Evolutionary conservation across 1,140 invertebrate genomes (phyloP), one percentile per base, ranked within the genome.

Genomic region (Galleria mellonella): DNA sequence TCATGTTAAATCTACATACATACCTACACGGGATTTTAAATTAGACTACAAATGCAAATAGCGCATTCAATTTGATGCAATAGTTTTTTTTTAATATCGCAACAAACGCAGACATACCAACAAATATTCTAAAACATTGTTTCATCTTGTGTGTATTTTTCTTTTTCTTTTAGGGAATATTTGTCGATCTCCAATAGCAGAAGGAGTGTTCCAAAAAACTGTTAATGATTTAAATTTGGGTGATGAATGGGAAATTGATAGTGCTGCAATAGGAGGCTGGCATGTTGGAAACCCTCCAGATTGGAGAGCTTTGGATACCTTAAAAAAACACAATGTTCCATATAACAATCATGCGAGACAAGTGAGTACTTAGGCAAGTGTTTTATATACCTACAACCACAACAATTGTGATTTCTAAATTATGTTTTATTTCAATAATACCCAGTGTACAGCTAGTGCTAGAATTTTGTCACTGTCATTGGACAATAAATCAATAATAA

Each of bases 101-200:
- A n/a, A n/a, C n/a, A n/a, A n/a, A n/a, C n/a, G n/a, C n/a, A n/a
- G n/a, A n/a, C n/a, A n/a, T n/a, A n/a, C n/a, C n/a, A n/a, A n/a
- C n/a, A n/a, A n/a, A n/a, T n/a, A n/a, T n/a, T n/a, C n/a, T n/a
- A n/a, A n/a, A n/a, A n/a, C n/a, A n/a, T n/a, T n/a, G n/a, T n/a
- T n/a, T n/a, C n/a, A n/a, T n/a, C n/a, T n/a, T 23, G 2, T 23
- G 6, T 3, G 17, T 23, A 23, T 3, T 23, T 23, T 3, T 23
- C 2, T 3, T 23, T 23, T 39, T 44, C 45, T 78, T 76, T 66
- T 50, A 89, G 96, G 96, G 9, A 98, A 98, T 67, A 98, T 97
- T 57, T 98, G 96, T 76, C 90, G 97, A n/a, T 98, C 96, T 9
- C 96, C 97, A 4, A 97, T 97, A 52, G 96, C 96, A 11, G 96